phyloP scores from a whole-genome alignment of 2,113 vertebrate species.

The Sinosuthora webbiana region DNA sequence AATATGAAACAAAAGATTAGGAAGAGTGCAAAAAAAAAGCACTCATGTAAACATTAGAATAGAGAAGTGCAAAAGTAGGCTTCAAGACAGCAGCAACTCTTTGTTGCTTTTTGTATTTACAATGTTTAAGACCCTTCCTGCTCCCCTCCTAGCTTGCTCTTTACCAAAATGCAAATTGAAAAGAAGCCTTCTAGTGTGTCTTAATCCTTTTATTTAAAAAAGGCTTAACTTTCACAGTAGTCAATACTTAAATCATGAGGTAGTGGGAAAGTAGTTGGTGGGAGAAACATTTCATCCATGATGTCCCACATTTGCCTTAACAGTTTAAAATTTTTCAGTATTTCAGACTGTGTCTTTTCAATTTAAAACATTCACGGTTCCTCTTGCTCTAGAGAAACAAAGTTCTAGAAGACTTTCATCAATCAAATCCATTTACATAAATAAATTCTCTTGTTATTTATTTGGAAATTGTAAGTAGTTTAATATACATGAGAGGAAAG shows the following conservation, averaged over 20 bases:
- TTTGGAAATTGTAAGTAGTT: neutral
- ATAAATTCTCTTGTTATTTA: neutral
- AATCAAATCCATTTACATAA: neutral
- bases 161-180: neutral
- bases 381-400: neutral
- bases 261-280: neutral
- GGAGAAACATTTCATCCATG: neutral
- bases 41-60: neutral
- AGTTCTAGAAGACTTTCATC: neutral
- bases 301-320: neutral
- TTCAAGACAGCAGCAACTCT: neutral
- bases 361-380: neutral
- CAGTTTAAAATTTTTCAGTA: neutral
- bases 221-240: neutral
- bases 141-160: fast-evolving
- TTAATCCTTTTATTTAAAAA: neutral
- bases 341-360: neutral
- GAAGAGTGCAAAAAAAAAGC: neutral
- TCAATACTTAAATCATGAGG: neutral
- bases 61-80: neutral
- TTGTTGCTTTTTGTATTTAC: neutral
- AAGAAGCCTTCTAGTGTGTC: neutral
- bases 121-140: neutral
- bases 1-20: neutral
- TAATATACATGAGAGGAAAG: neutral